Percentiles rank a stretch among this genome's conserved stretches.
Conservation (phyloP, 1,140 invertebrate genomes). For the Venturia canescens region DNA sequence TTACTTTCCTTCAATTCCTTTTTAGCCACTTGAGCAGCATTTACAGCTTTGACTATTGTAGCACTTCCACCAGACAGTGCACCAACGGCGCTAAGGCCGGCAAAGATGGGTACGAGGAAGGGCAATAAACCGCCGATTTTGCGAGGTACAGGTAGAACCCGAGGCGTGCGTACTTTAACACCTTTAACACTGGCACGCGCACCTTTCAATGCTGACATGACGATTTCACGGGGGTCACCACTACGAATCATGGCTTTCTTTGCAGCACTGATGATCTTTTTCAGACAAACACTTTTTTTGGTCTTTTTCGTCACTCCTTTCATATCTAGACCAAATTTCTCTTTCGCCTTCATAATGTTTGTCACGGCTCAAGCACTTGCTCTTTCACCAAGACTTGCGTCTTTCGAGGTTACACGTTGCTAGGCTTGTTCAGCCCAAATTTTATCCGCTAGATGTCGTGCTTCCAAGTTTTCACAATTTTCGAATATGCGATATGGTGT, state of each 20-base stretch:
- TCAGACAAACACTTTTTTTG: constrained; percentile 23
- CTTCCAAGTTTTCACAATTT: constrained; percentile 62
- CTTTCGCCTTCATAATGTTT: constrained; percentile 65
- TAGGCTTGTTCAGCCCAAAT: constrained; percentile 58
- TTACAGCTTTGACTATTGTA: too few relatives aligned
- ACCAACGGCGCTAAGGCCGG: neutral
- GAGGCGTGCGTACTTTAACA: neutral
- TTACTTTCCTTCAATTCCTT: too few relatives aligned
- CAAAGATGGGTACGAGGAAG: neutral
- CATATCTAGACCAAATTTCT: constrained; percentile 59
- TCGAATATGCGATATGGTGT: constrained; percentile 68
- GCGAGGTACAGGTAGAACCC: neutral
- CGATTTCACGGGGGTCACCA: neutral
- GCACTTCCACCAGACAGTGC: too few relatives aligned
- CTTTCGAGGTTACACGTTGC: constrained; percentile 65
- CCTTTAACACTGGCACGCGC: neutral
- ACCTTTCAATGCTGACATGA: neutral
- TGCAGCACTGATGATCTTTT: constrained; percentile 3
- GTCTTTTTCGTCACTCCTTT: constrained; percentile 44
- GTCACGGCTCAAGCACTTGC: constrained; percentile 63
- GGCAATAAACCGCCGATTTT: neutral
- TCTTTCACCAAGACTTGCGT: constrained; percentile 65
- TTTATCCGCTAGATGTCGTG: constrained; percentile 64
- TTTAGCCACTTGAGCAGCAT: too few relatives aligned
- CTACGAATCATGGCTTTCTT: neutral